Base-by-base conservation (phyloP, 2,888 invertebrate species). In the Macaria notata region DNA sequence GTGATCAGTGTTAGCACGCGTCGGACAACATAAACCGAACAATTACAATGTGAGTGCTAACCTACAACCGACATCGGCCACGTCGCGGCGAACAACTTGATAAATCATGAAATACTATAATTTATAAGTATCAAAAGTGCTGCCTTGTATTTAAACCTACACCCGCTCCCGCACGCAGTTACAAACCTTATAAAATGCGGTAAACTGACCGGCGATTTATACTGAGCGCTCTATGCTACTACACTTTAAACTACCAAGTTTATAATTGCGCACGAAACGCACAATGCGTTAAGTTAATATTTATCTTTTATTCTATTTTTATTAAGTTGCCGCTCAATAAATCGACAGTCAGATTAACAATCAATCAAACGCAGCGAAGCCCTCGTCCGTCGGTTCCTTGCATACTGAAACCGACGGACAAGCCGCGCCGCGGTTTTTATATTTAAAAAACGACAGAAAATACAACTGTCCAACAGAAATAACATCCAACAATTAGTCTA, bases 401-500 rank as follows among this genome's bases (percentile, higher is more conserved):
- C 2, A 49, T 3, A 33, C 36, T 4, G 30, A 33, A 55, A 54
- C 31, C 54, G 33, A 30, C 41, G 41, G 41, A 59, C 59, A 47
- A 54, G 44, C 49, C 51, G 51, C 39, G 58, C 19, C 58, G 33
- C 46, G 49, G 33, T 38, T 41, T 38, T 49, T 47, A 54, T 54
- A 43, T 41, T 39, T 46, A 48, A 54, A 52, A 59, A 59, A 56
- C 54, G 70, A 70, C 70, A 74, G 71, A 64, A 61, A 62, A 51
- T 53, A 49, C 38, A 60, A 72, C 70, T 68, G 73, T 69, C 70
- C 70, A 81, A 83, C 76, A 76, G 71, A 83, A 81, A 83, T 70
- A 83, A 84, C 81, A 82, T 79, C 77, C 84, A 83, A 84, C 84
- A 83, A 83, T 81, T 80, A 81, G 72, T 71, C 78, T 82, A 80